Evolutionary conservation across 2,113 vertebrate genomes (phyloP).

Genomic region (Petroica traversi): DNA sequence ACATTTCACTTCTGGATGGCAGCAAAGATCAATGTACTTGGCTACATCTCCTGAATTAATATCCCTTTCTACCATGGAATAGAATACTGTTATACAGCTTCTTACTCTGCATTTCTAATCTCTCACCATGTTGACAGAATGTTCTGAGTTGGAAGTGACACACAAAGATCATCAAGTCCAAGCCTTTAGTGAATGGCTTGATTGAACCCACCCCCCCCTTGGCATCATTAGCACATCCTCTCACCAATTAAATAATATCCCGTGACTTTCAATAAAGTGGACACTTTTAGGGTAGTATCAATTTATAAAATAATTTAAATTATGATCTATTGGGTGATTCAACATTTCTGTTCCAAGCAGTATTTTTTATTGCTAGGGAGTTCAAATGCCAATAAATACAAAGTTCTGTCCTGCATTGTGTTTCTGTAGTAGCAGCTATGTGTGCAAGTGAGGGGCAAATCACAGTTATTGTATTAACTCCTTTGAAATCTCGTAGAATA

Average conservation of each 20-base stretch:
- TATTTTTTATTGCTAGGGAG: neutral
- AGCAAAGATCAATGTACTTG: conserved; percentile 68
- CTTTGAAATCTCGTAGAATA: neutral
- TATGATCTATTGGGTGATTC: neutral
- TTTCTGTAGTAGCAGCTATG: neutral
- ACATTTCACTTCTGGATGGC: conserved; percentile 63
- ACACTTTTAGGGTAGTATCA: neutral
- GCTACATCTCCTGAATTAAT: conserved; percentile 59
- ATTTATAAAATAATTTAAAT: conserved; percentile 8
- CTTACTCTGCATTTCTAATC: neutral
- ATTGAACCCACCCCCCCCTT: too few species aligned
- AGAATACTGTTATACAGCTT: neutral
- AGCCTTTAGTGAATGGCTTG: neutral
- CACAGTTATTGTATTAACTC: neutral
- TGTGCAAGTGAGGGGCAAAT: neutral
- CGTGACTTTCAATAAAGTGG: neutral
- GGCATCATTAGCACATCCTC: neutral
- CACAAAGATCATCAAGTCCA: neutral
- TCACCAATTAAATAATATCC: neutral
- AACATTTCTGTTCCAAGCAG: neutral
- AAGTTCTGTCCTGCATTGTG: neutral
- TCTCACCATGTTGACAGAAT: neutral
- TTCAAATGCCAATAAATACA: neutral
- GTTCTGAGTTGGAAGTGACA: neutral
- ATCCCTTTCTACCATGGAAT: conserved; percentile 7